A percentile compares a stretch with the other conserved stretches of the same genome.
Conservation (phyloP, 2,113 vertebrate species). For the Hemiprocne comata region DNA sequence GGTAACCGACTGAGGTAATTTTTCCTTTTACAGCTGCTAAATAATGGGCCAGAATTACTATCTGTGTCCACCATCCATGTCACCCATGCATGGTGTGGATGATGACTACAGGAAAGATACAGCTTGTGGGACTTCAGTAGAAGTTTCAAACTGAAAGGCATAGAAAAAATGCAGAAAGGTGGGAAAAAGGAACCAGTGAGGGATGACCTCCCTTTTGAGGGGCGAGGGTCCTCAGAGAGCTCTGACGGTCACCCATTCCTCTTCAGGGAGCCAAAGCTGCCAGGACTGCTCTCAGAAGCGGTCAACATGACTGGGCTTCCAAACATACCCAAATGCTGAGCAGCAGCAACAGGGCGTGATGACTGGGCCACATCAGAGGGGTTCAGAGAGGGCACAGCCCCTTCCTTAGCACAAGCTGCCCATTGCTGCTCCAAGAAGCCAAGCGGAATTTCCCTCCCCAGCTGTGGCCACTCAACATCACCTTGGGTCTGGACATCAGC, state of each 20-base stretch:
- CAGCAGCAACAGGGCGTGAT: not conserved
- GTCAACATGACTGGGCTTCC: not conserved
- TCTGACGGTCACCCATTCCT: not conserved
- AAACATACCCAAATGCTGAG: not conserved
- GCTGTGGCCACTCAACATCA: not conserved
- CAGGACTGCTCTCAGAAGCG: not conserved
- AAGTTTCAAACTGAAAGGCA: not conserved
- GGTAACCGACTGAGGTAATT: not conserved
- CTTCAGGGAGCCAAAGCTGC: not conserved
- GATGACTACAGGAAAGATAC: not conserved
- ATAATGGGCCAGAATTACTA: not conserved
- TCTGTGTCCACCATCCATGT: not conserved
- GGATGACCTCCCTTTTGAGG: not conserved
- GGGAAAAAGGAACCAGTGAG: not conserved
- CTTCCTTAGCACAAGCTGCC: not conserved
- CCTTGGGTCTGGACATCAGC: not conserved
- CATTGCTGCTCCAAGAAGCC: accelerated
- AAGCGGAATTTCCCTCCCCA: accelerated
- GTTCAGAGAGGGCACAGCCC: not conserved
- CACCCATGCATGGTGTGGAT: not conserved
- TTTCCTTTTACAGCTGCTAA: slow-evolving; percentile 13
- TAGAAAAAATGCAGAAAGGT: not conserved
- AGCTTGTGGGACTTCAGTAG: not conserved
- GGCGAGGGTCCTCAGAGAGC: not conserved
- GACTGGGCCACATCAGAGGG: not conserved